Percentiles rank a stretch among this genome's conserved stretches.
Evolutionary conservation across 2,888 invertebrate species (phyloP).

Genomic region (Drosophila fulvimacula): DNA sequence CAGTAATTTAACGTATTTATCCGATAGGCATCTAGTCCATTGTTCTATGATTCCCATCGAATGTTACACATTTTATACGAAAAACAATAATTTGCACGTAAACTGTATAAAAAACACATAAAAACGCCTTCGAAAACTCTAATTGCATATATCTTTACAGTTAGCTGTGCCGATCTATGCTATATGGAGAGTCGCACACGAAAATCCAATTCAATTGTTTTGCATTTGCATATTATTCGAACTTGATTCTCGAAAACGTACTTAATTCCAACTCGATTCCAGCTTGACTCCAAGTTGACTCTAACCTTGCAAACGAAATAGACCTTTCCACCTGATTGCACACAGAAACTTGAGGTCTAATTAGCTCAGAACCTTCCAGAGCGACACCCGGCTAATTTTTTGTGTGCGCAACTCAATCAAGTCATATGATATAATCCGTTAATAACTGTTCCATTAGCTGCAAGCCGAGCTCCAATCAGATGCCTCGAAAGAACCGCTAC

Average conservation of each 20-base stretch:
- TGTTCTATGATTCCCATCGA: slow-evolving; percentile 13
- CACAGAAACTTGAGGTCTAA: slow-evolving; percentile 28
- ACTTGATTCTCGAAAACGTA: slow-evolving; percentile 17
- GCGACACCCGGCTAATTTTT: slow-evolving; percentile 4
- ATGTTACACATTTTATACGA: slow-evolving; percentile 26
- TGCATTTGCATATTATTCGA: slow-evolving; percentile 25
- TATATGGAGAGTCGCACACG: slow-evolving; percentile 35
- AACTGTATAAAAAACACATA: slow-evolving; percentile 18
- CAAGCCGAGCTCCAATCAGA: slow-evolving; percentile 48
- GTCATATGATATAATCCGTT: slow-evolving; percentile 43
- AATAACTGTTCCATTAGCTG: slow-evolving; percentile 51
- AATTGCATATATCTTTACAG: slow-evolving; percentile 17
- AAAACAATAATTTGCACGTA: slow-evolving; percentile 7
- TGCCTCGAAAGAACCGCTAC: slow-evolving; percentile 38
- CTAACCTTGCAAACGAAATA: slow-evolving; percentile 56
- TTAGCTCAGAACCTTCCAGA: slow-evolving; percentile 50
- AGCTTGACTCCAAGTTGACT: slow-evolving; percentile 22
- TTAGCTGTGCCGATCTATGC: neutral
- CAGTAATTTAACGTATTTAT: slow-evolving; percentile 12
- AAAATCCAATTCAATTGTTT: slow-evolving; percentile 46
- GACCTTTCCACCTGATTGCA: slow-evolving; percentile 70
- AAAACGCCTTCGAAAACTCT: slow-evolving; percentile 12
- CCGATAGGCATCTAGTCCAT: slow-evolving; percentile 6
- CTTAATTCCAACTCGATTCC: slow-evolving; percentile 30
- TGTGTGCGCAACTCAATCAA: slow-evolving; percentile 19